Percentiles rank a stretch among this genome's conserved stretches.
These are phyloP conservation scores for Lithophane leautieri DNA, from an alignment of 2,888 invertebrate genomes.

Conservation along the genomic window DNA sequence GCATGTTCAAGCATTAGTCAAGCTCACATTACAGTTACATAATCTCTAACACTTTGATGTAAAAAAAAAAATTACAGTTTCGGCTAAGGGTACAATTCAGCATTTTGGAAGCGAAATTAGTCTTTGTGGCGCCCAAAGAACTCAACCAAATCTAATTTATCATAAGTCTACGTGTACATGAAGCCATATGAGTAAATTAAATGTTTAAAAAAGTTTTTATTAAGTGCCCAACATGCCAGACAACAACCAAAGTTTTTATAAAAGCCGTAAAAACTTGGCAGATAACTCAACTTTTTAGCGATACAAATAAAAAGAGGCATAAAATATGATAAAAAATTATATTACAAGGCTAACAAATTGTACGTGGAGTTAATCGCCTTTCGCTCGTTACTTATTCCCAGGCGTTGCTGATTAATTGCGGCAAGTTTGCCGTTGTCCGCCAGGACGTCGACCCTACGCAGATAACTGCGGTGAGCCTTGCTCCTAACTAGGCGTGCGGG, in stretches of 20 bases:
- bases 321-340: conserved; percentile 56
- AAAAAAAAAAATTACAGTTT: not conserved
- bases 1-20: conserved; percentile 12
- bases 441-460: conserved; percentile 75
- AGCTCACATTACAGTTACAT: conserved; percentile 13
- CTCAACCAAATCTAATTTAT: conserved; percentile 3
- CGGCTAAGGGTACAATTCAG: not conserved
- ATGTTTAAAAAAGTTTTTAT: conserved; percentile 47
- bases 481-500: conserved; percentile 72
- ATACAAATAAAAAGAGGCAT: conserved; percentile 49
- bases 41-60: not conserved
- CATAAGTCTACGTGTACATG: conserved; percentile 26
- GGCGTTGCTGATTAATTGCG: conserved; percentile 76
- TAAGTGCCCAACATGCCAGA: conserved; percentile 16
- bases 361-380: conserved; percentile 60
- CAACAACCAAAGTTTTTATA: conserved; percentile 45
- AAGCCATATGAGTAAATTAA: conserved; percentile 47
- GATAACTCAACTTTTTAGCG: conserved; percentile 52
- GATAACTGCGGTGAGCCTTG: conserved; percentile 69
- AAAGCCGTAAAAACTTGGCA: conserved; percentile 50
- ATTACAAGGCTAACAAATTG: conserved; percentile 40
- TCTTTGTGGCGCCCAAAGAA: not conserved
- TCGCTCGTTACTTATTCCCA: conserved; percentile 68
- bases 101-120: not conserved
- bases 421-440: conserved; percentile 70